Percentiles rank a stretch among this genome's conserved stretches.
Conservation (phyloP, 2,797 vertebrate species). For the Brachyalestes nurse region DNA sequence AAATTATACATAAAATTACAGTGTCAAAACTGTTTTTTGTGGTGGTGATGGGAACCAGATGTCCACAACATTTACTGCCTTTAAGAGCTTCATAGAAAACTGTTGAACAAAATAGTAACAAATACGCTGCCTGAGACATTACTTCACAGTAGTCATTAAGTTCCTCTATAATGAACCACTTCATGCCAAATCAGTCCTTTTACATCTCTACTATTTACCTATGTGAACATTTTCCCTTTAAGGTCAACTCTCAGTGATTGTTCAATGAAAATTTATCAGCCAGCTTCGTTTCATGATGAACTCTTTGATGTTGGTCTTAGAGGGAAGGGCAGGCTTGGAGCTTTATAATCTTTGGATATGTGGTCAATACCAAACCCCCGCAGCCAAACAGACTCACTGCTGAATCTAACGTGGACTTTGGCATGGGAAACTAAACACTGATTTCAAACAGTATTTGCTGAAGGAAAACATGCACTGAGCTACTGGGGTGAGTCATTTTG, state of each 20-base stretch:
- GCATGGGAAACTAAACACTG: slow-evolving; percentile 37
- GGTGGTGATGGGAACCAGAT: too few species aligned
- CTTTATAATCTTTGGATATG: slow-evolving; percentile 26
- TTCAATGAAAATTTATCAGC: not conserved
- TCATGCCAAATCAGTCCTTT: too few species aligned
- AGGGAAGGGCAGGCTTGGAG: not conserved
- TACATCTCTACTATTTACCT: too few species aligned
- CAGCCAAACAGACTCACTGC: slow-evolving; percentile 25
- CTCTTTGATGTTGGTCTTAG: slow-evolving; percentile 11
- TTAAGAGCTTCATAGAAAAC: too few species aligned
- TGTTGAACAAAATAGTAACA: too few species aligned
- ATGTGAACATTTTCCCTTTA: not conserved
- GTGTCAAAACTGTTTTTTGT: too few species aligned
- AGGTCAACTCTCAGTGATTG: not conserved
- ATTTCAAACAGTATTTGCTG: slow-evolving; percentile 44
- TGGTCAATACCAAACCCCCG: slow-evolving; percentile 42
- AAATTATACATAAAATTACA: too few species aligned
- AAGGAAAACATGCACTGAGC: slow-evolving; percentile 35
- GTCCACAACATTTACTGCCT: too few species aligned
- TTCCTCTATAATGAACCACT: too few species aligned
- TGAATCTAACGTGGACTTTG: slow-evolving; percentile 37
- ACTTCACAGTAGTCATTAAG: too few species aligned
- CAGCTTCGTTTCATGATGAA: slow-evolving; percentile 2
- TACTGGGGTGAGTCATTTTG: not conserved
- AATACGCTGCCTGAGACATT: too few species aligned